Percentiles rank a stretch among this genome's conserved stretches.
phyloP scores from a whole-genome alignment of 2,797 vertebrate species.

The Darevskia mixta region DNA sequence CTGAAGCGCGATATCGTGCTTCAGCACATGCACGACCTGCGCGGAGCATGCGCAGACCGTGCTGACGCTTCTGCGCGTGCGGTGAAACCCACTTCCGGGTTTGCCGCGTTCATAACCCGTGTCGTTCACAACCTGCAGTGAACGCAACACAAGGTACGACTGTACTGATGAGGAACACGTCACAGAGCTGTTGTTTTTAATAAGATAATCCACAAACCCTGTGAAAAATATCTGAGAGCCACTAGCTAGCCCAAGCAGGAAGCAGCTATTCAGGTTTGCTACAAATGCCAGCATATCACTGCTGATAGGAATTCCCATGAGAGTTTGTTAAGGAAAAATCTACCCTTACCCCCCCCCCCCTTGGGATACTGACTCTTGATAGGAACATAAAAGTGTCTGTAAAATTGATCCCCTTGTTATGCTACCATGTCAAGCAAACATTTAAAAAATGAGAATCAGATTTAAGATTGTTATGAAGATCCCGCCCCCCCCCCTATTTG shows the following conservation, averaged over 20 bases:
- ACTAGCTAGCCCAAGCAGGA: background rate
- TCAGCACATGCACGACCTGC: no score
- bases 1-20: no score
- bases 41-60: no score
- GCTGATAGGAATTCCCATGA: background rate
- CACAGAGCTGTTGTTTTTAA: background rate
- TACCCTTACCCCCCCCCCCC: no score
- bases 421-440: background rate
- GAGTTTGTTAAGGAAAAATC: background rate
- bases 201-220: background rate
- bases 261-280: background rate
- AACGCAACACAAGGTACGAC: no score
- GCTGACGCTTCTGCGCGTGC: no score
- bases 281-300: background rate
- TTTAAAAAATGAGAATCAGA: background rate
- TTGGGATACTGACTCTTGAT: background rate
- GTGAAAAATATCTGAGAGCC: background rate
- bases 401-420: background rate
- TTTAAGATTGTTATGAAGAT: conserved; percentile 23
- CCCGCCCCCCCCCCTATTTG: background rate
- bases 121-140: no score
- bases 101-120: no score
- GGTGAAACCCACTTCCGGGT: no score
- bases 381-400: background rate
- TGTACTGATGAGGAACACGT: background rate